These are phyloP conservation scores for Beaufortia kweichowensis DNA, from an alignment of 2,113 vertebrate genomes.

Conservation along the genomic window DNA sequence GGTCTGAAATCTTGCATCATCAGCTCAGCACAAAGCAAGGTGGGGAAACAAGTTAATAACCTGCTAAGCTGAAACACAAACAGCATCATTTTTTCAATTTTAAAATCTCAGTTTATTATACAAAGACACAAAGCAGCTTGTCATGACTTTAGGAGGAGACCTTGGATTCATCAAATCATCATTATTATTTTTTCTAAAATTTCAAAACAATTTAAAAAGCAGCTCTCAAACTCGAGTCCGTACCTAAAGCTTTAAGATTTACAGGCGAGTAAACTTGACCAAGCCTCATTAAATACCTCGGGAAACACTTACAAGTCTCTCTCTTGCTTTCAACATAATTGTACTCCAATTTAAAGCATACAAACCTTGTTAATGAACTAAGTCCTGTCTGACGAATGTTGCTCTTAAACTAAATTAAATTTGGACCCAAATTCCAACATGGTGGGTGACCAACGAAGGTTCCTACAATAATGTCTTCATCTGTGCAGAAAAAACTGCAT, in stretches of 20 bases:
- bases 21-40: no score
- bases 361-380: conserved; percentile 27
- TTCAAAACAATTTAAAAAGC: no score
- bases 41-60: no score
- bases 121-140: no score
- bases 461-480: conserved; percentile 5
- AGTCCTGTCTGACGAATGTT: conserved; percentile 40
- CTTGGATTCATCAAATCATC: no score
- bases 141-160: no score
- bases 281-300: conserved; percentile 20
- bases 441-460: conserved; percentile 29
- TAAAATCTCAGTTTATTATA: no score
- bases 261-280: conserved; percentile 15
- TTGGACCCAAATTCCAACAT: conserved; percentile 42
- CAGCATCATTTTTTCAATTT: no score
- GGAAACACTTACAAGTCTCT: conserved; percentile 35
- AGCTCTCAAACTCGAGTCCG: neutral
- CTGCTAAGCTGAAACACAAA: no score
- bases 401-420: conserved; percentile 46
- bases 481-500: neutral
- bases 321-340: conserved; percentile 37
- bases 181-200: no score
- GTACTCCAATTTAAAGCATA: conserved; percentile 36
- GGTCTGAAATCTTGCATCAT: no score
- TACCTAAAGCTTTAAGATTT: conserved; percentile 17